Conservation (phyloP, 1,140 invertebrate genomes). For the Drosophila leontia region DNA sequence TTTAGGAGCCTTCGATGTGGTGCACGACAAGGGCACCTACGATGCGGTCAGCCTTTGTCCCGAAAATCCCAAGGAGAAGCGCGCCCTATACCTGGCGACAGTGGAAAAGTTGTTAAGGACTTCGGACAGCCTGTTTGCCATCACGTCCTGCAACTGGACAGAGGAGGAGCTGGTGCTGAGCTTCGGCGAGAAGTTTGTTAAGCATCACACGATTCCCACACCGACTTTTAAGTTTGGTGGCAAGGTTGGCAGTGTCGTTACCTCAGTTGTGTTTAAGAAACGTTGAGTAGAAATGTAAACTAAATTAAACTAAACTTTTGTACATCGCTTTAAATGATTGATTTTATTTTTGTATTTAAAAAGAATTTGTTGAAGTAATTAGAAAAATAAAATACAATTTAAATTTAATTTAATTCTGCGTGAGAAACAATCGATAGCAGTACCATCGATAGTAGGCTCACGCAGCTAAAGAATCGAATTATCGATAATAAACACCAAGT, state of each 20-base stretch:
- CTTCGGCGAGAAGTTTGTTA: slow-evolving; percentile 89
- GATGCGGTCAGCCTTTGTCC: slow-evolving; percentile 95
- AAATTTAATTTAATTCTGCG: neutral
- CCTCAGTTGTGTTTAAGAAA: slow-evolving; percentile 89
- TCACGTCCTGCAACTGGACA: slow-evolving; percentile 98
- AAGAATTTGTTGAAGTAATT: too few species aligned
- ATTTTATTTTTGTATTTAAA: neutral
- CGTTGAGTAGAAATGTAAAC: slow-evolving; percentile 3
- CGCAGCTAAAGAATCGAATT: neutral
- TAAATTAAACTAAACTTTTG: neutral
- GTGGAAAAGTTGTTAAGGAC: slow-evolving; percentile 81
- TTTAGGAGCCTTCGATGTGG: slow-evolving; percentile 87
- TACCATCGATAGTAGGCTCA: neutral
- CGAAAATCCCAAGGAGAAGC: slow-evolving; percentile 87
- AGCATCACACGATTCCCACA: slow-evolving; percentile 89
- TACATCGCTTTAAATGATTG: neutral
- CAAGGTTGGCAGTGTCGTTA: slow-evolving; percentile 91
- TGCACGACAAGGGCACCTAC: slow-evolving; percentile 97
- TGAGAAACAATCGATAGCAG: neutral
- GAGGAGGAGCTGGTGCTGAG: slow-evolving; percentile 91
- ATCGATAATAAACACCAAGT: neutral
- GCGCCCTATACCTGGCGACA: slow-evolving; percentile 89
- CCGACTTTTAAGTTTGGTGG: slow-evolving; percentile 94
- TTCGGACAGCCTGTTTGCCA: slow-evolving; percentile 88
- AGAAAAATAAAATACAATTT: neutral